A percentile compares a stretch with the other conserved stretches of the same genome.
These are phyloP conservation scores for Entomobrya proxima DNA, from an alignment of 2,888 invertebrate genomes.

Conservation along the genomic window DNA sequence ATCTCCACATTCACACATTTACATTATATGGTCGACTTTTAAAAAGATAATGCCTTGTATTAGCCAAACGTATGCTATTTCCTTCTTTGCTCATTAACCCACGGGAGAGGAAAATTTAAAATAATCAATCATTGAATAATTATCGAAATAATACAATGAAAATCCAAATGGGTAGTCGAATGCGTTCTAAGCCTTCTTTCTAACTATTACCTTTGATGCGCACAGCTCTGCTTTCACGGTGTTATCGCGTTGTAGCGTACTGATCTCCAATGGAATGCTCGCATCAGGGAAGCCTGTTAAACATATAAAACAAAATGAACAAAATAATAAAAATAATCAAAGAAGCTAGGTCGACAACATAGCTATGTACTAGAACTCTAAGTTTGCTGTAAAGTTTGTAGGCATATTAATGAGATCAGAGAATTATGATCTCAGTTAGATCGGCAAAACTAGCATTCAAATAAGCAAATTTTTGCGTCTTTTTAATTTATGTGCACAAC, in stretches of 20 bases:
- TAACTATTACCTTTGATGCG: conserved; percentile 73
- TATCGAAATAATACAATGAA: no score
- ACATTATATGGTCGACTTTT: background rate
- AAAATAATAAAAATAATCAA: no score
- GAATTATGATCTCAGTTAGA: no score
- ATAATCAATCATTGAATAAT: no score
- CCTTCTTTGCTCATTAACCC: no score
- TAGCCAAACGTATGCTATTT: background rate
- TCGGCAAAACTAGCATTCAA: no score
- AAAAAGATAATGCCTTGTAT: background rate
- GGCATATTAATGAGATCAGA: background rate
- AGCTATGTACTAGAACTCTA: no score
- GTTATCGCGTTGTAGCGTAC: conserved; percentile 64
- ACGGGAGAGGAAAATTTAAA: no score
- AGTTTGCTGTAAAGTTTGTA: no score
- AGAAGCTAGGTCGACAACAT: no score
- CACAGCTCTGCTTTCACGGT: conserved; percentile 71
- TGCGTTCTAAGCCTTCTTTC: background rate
- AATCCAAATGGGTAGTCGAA: background rate
- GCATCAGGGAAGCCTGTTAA: conserved; percentile 69
- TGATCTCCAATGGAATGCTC: conserved; percentile 71
- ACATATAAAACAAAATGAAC: background rate
- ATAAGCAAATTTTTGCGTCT: no score
- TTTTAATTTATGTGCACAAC: background rate
- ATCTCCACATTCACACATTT: conserved; percentile 21